Evolutionary conservation across 1,140 invertebrate species (phyloP).

Genomic region (Acromyrmex heyeri): DNA sequence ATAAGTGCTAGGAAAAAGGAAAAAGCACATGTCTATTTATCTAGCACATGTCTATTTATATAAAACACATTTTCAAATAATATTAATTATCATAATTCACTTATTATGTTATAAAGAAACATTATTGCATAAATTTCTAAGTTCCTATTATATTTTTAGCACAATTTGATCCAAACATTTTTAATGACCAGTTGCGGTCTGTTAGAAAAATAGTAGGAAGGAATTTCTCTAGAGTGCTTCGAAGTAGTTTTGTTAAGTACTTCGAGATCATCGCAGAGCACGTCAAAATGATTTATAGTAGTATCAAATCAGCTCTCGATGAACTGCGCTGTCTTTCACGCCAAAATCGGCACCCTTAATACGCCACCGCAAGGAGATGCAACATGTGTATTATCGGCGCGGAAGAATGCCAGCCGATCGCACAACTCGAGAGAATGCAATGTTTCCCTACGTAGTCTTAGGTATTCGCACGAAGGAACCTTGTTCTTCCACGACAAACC

Average conservation of each 20-base stretch:
- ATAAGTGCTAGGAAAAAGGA: background rate
- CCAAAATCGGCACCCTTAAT: slow-evolving; percentile 64
- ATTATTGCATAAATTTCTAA: background rate
- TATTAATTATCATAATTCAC: background rate
- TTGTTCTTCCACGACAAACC: slow-evolving; percentile 72
- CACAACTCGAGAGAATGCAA: slow-evolving; percentile 16
- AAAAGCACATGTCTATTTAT: background rate
- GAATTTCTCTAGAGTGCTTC: background rate
- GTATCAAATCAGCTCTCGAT: background rate
- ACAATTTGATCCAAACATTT: background rate
- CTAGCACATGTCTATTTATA: background rate
- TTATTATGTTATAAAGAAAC: background rate
- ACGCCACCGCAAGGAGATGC: slow-evolving; percentile 25
- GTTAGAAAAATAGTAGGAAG: background rate
- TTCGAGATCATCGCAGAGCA: background rate
- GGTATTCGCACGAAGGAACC: slow-evolving; percentile 60
- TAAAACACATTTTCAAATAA: background rate
- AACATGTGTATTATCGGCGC: slow-evolving; percentile 65
- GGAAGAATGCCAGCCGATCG: slow-evolving; percentile 34
- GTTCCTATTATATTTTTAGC: background rate
- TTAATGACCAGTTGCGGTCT: background rate
- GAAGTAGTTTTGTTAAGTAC: background rate
- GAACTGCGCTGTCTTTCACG: background rate
- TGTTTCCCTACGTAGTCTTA: slow-evolving; percentile 41
- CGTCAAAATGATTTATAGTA: background rate